Percentiles rank a stretch among this genome's conserved stretches.
Evolutionary conservation across 2,113 vertebrate species (phyloP).

Genomic region (Elanus axillaris): DNA sequence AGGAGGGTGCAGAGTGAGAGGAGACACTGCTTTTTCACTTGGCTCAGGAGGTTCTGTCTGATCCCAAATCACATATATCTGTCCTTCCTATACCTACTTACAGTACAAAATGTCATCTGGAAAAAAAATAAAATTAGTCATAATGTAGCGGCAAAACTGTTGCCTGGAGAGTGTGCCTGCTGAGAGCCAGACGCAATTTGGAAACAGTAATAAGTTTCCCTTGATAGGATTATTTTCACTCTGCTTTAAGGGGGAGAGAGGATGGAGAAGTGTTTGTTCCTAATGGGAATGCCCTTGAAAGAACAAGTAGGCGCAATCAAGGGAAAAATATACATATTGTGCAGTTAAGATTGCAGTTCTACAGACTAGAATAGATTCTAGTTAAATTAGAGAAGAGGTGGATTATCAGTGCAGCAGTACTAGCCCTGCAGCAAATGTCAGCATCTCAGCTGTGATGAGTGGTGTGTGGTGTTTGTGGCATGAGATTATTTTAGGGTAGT

Average conservation of each 20-base stretch:
- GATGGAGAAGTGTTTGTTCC: conserved; percentile 56
- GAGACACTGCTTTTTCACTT: too few species aligned
- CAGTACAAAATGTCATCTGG: conserved; percentile 49
- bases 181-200: conserved; percentile 67
- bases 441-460: background rate
- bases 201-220: conserved; percentile 70
- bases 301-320: conserved; percentile 62
- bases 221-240: conserved; percentile 72
- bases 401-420: background rate
- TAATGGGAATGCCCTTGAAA: conserved; percentile 66
- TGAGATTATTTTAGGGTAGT: background rate
- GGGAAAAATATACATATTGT: conserved; percentile 54
- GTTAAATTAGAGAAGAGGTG: conserved; percentile 42
- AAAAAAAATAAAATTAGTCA: conserved; percentile 58
- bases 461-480: background rate
- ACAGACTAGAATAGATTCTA: conserved; percentile 16
- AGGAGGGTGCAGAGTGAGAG: background rate
- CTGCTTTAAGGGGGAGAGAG: conserved; percentile 61
- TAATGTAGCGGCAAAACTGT: conserved; percentile 59
- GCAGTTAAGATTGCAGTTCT: conserved; percentile 41
- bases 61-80: conserved; percentile 6
- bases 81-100: conserved; percentile 33
- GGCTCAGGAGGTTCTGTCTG: background rate
- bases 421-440: background rate
- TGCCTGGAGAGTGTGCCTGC: conserved; percentile 64